A percentile compares a stretch with the other conserved stretches of the same genome.
These are phyloP conservation scores for Ceratoteleas bidentatus DNA, from an alignment of 1,140 invertebrate species.

Conservation along the genomic window DNA sequence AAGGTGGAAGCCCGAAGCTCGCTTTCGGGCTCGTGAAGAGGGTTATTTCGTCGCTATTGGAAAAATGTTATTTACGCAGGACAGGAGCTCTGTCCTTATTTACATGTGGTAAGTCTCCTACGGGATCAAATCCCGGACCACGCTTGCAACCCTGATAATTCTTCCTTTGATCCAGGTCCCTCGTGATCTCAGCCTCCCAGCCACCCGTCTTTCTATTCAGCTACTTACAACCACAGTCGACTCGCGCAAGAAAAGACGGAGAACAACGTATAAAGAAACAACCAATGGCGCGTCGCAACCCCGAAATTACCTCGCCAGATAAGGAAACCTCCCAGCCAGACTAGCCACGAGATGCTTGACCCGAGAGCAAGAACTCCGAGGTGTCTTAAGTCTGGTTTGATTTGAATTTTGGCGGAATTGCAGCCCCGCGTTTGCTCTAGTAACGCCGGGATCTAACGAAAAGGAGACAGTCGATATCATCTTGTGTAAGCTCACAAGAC, in stretches of 20 bases:
- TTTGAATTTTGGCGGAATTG: slow-evolving; percentile 78
- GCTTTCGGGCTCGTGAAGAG: slow-evolving; percentile 62
- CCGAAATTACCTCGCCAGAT: slow-evolving; percentile 8
- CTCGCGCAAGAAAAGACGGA: slow-evolving; percentile 50
- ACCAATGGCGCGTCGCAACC: slow-evolving; percentile 1
- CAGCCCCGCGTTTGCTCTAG: slow-evolving; percentile 77
- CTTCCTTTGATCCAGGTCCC: slow-evolving; percentile 81
- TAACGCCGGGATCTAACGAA: slow-evolving; percentile 76
- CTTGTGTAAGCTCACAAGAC: slow-evolving; percentile 75
- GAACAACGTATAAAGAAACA: slow-evolving; percentile 55
- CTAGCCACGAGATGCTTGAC: slow-evolving; percentile 11
- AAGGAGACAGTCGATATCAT: slow-evolving; percentile 77
- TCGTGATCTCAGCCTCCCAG: slow-evolving; percentile 71
- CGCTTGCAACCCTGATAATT: slow-evolving; percentile 81
- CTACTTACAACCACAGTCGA: slow-evolving; percentile 67
- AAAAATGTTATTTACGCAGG: slow-evolving; percentile 81
- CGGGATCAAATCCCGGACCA: slow-evolving; percentile 81
- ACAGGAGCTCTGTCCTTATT: slow-evolving; percentile 79
- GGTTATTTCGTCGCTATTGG: slow-evolving; percentile 76
- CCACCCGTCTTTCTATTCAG: slow-evolving; percentile 62
- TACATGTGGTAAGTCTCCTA: slow-evolving; percentile 82
- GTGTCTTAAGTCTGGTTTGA: slow-evolving; percentile 75
- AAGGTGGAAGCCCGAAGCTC: slow-evolving; percentile 26
- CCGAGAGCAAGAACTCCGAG: slow-evolving; percentile 56
- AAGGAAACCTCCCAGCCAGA: slow-evolving; percentile 2